Conservation (phyloP, 2,113 vertebrate genomes). For the Callocephalon fimbriatum region DNA sequence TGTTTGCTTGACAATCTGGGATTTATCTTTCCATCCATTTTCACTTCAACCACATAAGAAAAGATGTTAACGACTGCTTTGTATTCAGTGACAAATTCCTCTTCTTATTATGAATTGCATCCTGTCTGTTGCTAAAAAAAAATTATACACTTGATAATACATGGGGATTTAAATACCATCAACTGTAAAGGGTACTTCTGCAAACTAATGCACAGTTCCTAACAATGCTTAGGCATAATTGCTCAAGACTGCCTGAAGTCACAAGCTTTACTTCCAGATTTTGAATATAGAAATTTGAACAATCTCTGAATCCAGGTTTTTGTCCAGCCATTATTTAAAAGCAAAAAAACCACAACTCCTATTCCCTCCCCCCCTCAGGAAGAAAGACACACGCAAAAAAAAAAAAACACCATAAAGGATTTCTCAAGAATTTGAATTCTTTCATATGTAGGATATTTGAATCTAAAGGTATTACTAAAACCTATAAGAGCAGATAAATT, state of each 20-base stretch:
- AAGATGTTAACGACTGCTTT: not conserved
- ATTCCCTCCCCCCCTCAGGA: accelerated
- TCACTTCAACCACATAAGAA: constrained; percentile 33
- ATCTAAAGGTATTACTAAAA: not conserved
- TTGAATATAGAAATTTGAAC: not conserved
- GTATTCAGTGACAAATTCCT: constrained; percentile 42
- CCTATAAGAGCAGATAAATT: not conserved
- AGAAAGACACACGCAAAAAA: not conserved
- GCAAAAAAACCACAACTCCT: not conserved
- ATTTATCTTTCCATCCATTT: constrained; percentile 34
- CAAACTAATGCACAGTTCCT: not conserved
- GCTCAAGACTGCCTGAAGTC: not conserved
- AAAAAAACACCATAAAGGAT: not conserved
- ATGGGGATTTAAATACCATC: constrained; percentile 55
- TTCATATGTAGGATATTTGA: not conserved
- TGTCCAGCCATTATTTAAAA: not conserved
- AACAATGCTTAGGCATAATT: constrained; percentile 3
- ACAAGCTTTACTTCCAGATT: not conserved
- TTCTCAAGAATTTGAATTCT: not conserved
- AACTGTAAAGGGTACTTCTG: not conserved
- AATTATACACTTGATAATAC: constrained; percentile 4
- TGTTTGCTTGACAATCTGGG: not conserved
- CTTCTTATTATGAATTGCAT: not conserved
- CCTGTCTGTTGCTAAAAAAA: constrained; percentile 37
- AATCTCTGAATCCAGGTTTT: not conserved